A percentile compares a stretch with the other conserved stretches of the same genome.
These are phyloP conservation scores for Leptopilina syphax DNA, from an alignment of 2,888 invertebrate species.

Conservation along the genomic window DNA sequence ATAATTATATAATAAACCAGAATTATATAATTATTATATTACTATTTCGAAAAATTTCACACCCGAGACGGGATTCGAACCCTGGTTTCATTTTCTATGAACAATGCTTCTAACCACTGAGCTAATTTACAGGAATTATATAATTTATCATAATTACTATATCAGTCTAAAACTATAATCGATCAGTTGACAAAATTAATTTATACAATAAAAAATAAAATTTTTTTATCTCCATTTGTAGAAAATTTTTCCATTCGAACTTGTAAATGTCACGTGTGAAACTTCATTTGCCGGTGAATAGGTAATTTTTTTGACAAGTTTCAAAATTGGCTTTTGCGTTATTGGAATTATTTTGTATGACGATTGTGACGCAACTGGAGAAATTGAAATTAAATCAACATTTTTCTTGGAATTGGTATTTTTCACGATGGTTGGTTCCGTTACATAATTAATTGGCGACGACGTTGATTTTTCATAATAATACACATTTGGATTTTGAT, in stretches of 20 bases:
- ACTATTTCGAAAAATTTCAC: too few species aligned
- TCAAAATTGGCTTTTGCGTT: background rate
- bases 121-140: too few species aligned
- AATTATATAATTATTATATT: too few species aligned
- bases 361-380: background rate
- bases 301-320: background rate
- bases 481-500: background rate
- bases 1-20: too few species aligned
- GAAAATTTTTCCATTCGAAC: conserved; percentile 8
- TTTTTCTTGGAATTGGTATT: background rate
- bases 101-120: too few species aligned
- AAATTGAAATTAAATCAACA: background rate
- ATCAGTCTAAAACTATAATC: too few species aligned
- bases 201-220: too few species aligned
- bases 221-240: background rate
- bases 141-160: too few species aligned
- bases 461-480: background rate
- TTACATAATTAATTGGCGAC: background rate
- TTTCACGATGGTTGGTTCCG: background rate
- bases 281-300: conserved; percentile 17
- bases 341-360: background rate
- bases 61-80: too few species aligned
- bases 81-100: too few species aligned
- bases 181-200: background rate
- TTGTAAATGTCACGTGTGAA: background rate